phyloP scores from a whole-genome alignment of 1,140 invertebrate genomes.

The Drosophila ercepeae region DNA sequence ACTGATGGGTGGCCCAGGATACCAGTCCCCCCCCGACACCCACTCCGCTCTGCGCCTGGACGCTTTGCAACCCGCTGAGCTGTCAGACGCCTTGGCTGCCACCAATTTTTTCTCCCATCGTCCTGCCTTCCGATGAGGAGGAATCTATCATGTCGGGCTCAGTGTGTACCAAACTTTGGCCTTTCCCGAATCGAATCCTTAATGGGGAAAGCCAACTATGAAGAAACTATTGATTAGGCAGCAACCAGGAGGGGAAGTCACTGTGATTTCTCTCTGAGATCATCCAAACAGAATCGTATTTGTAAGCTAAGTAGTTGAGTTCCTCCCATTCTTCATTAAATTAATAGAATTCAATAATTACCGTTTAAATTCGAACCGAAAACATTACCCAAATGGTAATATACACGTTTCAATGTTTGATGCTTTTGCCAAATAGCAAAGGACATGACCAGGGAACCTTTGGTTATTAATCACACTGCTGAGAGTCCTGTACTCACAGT shows the following conservation, averaged over 20 bases:
- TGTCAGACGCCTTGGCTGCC: constrained; percentile 71
- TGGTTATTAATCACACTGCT: constrained; percentile 34
- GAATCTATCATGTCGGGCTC: constrained; percentile 59
- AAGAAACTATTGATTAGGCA: constrained; percentile 43
- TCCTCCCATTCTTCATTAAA: background rate
- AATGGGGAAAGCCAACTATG: constrained; percentile 14
- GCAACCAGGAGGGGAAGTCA: constrained; percentile 8
- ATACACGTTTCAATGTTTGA: constrained; percentile 7
- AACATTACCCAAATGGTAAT: background rate
- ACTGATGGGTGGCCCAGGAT: constrained; percentile 37
- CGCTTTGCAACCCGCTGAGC: constrained; percentile 56
- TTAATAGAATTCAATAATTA: background rate
- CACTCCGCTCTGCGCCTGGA: background rate
- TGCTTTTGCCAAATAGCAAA: background rate
- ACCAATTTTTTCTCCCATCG: constrained; percentile 18
- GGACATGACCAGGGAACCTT: constrained; percentile 7
- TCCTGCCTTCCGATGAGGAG: constrained; percentile 18
- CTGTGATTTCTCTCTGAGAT: constrained; percentile 14
- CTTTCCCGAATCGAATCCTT: constrained; percentile 18
- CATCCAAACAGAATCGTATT: background rate
- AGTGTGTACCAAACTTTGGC: constrained; percentile 15
- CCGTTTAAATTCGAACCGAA: background rate
- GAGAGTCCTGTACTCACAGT: background rate
- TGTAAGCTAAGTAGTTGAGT: background rate
- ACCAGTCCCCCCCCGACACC: background rate